phyloP scores from a whole-genome alignment of 2,888 invertebrate species.

The Lycocerus yunnanus region DNA sequence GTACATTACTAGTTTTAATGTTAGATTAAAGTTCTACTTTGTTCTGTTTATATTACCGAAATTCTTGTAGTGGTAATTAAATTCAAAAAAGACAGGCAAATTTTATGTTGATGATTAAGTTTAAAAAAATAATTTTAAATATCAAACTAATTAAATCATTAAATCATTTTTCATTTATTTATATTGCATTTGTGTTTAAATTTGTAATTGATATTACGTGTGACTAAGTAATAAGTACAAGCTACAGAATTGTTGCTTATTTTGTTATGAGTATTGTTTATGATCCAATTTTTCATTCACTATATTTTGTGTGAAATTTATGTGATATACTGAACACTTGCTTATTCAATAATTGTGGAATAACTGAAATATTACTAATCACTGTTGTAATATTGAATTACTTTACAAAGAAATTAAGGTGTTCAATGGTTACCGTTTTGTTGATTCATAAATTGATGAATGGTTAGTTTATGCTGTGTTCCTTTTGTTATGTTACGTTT shows the following conservation, averaged over 20 bases:
- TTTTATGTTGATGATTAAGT: neutral
- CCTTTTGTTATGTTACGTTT: neutral
- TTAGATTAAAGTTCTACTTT: neutral
- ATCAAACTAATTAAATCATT: neutral
- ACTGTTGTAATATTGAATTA: neutral
- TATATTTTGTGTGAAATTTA: neutral
- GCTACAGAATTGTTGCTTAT: neutral
- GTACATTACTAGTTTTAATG: neutral
- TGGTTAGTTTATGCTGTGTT: constrained; percentile 1
- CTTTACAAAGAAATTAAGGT: neutral
- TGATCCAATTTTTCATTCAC: neutral
- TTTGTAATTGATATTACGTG: neutral
- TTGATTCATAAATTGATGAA: neutral
- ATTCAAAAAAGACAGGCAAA: neutral
- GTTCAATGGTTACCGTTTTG: neutral
- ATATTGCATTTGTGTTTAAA: neutral
- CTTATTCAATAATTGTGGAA: constrained; percentile 17
- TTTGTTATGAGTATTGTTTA: neutral
- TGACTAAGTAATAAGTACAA: neutral
- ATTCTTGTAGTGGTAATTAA: neutral
- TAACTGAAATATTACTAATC: constrained; percentile 9
- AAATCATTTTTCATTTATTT: neutral
- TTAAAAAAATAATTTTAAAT: neutral
- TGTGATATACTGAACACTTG: neutral
- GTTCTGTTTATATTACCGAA: neutral